A percentile compares a stretch with the other conserved stretches of the same genome.
Evolutionary conservation across 2,888 invertebrate species (phyloP).

Genomic region (Diloba caeruleocephala): DNA sequence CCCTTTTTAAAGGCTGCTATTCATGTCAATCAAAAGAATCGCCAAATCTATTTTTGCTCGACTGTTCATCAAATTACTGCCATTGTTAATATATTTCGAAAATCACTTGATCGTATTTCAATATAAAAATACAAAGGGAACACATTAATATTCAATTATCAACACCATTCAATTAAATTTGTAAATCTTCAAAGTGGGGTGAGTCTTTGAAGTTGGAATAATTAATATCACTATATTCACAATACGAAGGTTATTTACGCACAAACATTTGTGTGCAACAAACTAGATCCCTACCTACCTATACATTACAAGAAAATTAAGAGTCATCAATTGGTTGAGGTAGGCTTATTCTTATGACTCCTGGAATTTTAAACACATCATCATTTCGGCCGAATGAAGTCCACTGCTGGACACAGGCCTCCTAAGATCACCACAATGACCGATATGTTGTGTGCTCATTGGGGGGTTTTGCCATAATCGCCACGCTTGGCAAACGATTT

Average conservation of each 20-base stretch:
- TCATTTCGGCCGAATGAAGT: too few species aligned
- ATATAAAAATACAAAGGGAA: slow-evolving; percentile 4
- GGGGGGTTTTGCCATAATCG: too few species aligned
- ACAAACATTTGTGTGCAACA: slow-evolving; percentile 19
- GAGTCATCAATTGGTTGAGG: background rate
- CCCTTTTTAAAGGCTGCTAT: too few species aligned
- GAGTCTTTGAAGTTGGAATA: slow-evolving; percentile 45
- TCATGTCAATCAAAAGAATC: slow-evolving; percentile 38
- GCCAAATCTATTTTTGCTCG: slow-evolving; percentile 8
- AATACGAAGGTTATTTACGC: slow-evolving; percentile 19
- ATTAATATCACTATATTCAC: slow-evolving; percentile 18
- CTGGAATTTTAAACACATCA: too few species aligned
- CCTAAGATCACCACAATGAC: too few species aligned
- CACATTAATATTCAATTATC: slow-evolving; percentile 31
- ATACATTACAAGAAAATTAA: slow-evolving; percentile 3
- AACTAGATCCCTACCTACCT: too few species aligned
- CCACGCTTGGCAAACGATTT: too few species aligned
- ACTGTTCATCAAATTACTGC: background rate
- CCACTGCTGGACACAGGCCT: too few species aligned
- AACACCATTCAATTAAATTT: slow-evolving; percentile 32
- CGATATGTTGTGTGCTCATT: too few species aligned
- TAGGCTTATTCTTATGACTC: too few species aligned
- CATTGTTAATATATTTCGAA: background rate
- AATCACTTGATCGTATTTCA: slow-evolving; percentile 1
- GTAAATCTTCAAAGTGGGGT: slow-evolving; percentile 35